These are phyloP conservation scores for Camelus dromedarius DNA, from an alignment of 2,113 vertebrate genomes.

Conservation along the genomic window DNA sequence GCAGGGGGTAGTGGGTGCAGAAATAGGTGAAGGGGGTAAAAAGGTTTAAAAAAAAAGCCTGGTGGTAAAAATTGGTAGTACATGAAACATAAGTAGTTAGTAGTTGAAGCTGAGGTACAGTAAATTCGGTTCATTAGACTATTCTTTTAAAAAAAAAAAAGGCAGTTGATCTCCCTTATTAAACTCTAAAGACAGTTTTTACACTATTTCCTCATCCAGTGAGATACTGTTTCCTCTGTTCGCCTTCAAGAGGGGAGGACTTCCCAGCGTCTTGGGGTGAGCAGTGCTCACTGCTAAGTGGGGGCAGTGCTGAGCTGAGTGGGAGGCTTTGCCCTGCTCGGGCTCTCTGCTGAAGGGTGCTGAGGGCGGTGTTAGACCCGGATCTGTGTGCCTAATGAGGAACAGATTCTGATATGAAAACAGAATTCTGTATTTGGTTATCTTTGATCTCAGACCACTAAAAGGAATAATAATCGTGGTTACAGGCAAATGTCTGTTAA, in stretches of 20 bases:
- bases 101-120: not conserved
- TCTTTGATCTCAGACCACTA: conserved; percentile 60
- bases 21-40: not conserved
- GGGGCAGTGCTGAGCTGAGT: not conserved
- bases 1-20: too few species aligned
- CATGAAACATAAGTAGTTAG: not conserved
- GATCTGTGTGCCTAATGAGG: not conserved
- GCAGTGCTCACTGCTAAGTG: not conserved
- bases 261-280: not conserved
- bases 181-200: not conserved
- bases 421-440: conserved; percentile 23
- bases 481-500: not conserved
- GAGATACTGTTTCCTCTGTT: not conserved
- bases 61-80: too few species aligned
- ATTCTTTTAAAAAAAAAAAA: not conserved
- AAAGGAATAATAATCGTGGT: conserved; percentile 21
- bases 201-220: not conserved
- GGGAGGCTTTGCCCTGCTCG: not conserved
- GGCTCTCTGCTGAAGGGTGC: not conserved
- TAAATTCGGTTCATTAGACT: not conserved
- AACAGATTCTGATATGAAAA: conserved; percentile 64
- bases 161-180: not conserved
- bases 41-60: not conserved
- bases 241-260: not conserved
- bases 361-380: not conserved